Conservation (phyloP, 2,888 invertebrate species). For the Ethmia dodecea region DNA sequence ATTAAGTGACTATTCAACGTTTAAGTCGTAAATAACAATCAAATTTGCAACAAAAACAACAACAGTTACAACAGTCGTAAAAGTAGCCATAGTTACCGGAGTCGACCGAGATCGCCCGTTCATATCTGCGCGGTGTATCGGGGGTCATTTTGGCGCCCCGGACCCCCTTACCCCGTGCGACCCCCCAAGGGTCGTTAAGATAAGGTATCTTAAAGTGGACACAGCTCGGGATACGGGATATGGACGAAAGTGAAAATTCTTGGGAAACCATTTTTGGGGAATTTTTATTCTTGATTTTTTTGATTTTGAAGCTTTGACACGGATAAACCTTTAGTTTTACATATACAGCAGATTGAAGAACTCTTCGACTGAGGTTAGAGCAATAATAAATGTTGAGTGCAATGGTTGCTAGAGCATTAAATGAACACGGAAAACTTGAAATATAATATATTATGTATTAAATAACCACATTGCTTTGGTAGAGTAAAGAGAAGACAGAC, state of each 20-base stretch:
- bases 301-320: neutral
- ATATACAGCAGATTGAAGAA: no score
- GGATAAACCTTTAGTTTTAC: neutral
- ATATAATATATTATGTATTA: no score
- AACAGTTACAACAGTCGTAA: slow-evolving; percentile 45
- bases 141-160: slow-evolving; percentile 23
- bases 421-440: no score
- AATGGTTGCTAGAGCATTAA: no score
- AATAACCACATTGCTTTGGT: no score
- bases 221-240: slow-evolving; percentile 56
- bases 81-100: slow-evolving; percentile 35
- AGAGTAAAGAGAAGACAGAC: no score
- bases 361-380: no score
- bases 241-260: slow-evolving; percentile 30
- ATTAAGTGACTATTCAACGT: no score
- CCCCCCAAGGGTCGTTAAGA: slow-evolving; percentile 54
- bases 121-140: slow-evolving; percentile 52
- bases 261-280: slow-evolving; percentile 17
- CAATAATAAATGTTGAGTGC: no score
- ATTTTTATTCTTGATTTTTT: slow-evolving; percentile 2
- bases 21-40: no score
- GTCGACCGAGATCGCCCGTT: slow-evolving; percentile 64
- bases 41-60: slow-evolving; percentile 21
- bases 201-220: slow-evolving; percentile 65
- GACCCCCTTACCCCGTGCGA: no score